A percentile compares a stretch with the other conserved stretches of the same genome.
phyloP scores from a whole-genome alignment of 2,888 invertebrate species.

The Venusia cambrica region DNA sequence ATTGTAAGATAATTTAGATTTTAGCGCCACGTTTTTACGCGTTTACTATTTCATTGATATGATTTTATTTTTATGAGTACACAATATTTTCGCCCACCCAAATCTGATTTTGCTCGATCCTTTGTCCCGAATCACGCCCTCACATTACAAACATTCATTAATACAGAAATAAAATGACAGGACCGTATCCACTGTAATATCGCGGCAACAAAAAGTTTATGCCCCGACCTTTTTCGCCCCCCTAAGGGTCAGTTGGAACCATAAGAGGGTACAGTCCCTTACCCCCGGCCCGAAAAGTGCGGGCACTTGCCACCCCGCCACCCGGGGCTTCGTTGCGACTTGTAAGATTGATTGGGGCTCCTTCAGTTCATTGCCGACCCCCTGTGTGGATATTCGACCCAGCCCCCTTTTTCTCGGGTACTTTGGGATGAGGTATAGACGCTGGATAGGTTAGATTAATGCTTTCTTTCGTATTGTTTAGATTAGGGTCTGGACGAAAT shows the following conservation, averaged over 20 bases:
- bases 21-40: no score
- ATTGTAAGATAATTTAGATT: no score
- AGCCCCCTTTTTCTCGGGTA: slow-evolving; percentile 70
- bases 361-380: slow-evolving; percentile 79
- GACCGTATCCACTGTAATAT: slow-evolving; percentile 38
- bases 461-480: no score
- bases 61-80: no score
- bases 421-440: slow-evolving; percentile 51
- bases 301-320: slow-evolving; percentile 38
- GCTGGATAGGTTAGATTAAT: slow-evolving; percentile 45
- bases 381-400: slow-evolving; percentile 73
- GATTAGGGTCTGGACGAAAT: no score
- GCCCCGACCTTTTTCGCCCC: slow-evolving; percentile 64
- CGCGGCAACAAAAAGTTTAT: slow-evolving; percentile 63
- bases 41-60: no score
- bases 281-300: slow-evolving; percentile 48
- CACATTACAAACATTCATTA: slow-evolving; percentile 27
- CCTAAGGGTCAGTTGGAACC: slow-evolving; percentile 69
- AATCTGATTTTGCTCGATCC: neutral
- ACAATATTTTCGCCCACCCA: no score
- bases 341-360: slow-evolving; percentile 82
- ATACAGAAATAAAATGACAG: slow-evolving; percentile 33
- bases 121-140: slow-evolving; percentile 18
- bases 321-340: slow-evolving; percentile 64
- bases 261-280: slow-evolving; percentile 77